A percentile compares a stretch with the other conserved stretches of the same genome.
These are phyloP conservation scores for Xanthia icteritia DNA, from an alignment of 2,888 invertebrate genomes.

Conservation along the genomic window DNA sequence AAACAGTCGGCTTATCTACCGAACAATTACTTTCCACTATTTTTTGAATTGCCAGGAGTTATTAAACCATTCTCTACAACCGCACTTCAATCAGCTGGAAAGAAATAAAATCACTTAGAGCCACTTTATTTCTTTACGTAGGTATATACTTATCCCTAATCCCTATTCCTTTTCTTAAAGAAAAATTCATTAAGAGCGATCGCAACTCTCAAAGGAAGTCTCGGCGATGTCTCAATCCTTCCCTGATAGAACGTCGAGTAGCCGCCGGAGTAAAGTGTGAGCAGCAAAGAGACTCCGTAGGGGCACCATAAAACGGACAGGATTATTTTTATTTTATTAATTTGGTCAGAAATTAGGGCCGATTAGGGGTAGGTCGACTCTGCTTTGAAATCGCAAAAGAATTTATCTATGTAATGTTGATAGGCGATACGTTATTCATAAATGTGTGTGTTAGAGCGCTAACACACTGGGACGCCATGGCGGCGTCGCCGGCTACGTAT, in stretches of 20 bases:
- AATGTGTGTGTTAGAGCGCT: too few relatives aligned
- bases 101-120: conserved; percentile 42
- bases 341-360: background rate
- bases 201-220: conserved; percentile 56
- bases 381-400: too few relatives aligned
- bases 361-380: too few relatives aligned
- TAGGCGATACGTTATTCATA: too few relatives aligned
- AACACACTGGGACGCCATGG: too few relatives aligned
- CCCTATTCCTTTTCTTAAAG: conserved; percentile 46
- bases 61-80: conserved; percentile 4
- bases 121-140: conserved; percentile 22
- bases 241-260: conserved; percentile 55
- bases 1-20: background rate
- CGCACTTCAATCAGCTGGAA: conserved; percentile 19
- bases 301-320: conserved; percentile 19
- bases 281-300: conserved; percentile 49
- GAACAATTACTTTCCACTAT: background rate
- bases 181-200: conserved; percentile 66
- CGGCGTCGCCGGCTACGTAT: too few relatives aligned
- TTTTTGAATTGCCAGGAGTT: background rate
- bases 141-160: conserved; percentile 44
- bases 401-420: too few relatives aligned
- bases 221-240: conserved; percentile 62
- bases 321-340: background rate
- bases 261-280: conserved; percentile 53